A percentile compares a stretch with the other conserved stretches of the same genome.
Conservation (phyloP, 2,888 invertebrate species). For the Euclidia mi region DNA sequence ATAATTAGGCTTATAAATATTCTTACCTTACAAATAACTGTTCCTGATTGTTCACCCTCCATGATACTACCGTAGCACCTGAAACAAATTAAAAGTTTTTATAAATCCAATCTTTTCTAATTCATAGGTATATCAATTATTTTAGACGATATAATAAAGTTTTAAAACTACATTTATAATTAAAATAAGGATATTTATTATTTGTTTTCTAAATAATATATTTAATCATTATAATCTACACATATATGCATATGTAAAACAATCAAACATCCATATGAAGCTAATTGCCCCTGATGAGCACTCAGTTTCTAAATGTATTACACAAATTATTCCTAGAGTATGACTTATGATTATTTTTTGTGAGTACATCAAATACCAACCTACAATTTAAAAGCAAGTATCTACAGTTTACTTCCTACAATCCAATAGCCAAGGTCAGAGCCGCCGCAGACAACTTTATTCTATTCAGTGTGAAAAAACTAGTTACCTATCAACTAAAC, state of each 20-base stretch:
- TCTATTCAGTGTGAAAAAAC: constrained; percentile 84
- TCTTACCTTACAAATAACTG: constrained; percentile 98
- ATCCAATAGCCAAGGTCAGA: constrained; percentile 89
- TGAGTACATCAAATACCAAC: constrained; percentile 88
- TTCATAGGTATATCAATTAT: too few species aligned
- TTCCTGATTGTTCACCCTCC: constrained; percentile 98
- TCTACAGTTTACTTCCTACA: constrained; percentile 89
- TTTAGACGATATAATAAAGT: too few species aligned
- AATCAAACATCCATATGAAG: constrained; percentile 1
- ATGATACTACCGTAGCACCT: constrained; percentile 99
- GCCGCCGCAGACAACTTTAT: constrained; percentile 83
- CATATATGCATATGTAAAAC: neutral
- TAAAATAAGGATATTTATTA: neutral
- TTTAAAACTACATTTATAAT: too few species aligned
- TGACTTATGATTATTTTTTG: constrained; percentile 84
- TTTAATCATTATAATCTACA: neutral
- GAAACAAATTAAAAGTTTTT: constrained; percentile 69
- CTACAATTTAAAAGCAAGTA: constrained; percentile 89
- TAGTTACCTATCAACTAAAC: constrained; percentile 74
- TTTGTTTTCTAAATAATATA: neutral
- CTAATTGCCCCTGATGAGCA: constrained; percentile 24
- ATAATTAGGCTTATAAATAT: neutral
- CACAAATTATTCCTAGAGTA: constrained; percentile 59
- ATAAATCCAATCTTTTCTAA: constrained; percentile 1
- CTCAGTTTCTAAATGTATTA: constrained; percentile 49